A percentile compares a stretch with the other conserved stretches of the same genome.
Evolutionary conservation across 2,113 vertebrate species (phyloP).

Genomic region (Lycaon pictus): DNA sequence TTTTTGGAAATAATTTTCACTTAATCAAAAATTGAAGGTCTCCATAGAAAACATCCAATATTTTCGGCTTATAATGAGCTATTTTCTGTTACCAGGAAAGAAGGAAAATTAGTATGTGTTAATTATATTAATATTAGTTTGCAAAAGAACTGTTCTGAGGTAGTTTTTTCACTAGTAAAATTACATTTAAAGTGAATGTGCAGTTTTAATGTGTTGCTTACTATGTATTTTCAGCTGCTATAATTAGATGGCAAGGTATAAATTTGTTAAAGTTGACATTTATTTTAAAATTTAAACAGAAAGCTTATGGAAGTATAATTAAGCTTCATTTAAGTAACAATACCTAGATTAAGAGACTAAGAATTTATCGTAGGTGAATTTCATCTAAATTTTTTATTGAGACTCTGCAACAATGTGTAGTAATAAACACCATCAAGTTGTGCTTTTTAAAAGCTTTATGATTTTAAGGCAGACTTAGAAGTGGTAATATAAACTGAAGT

Average conservation of each 20-base stretch:
- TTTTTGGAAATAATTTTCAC: conserved; percentile 39
- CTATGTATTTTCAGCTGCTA: not conserved
- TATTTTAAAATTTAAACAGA: conserved; percentile 12
- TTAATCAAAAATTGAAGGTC: conserved; percentile 20
- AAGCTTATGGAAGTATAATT: not conserved
- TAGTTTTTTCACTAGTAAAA: not conserved
- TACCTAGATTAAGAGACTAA: not conserved
- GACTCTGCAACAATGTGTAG: not conserved
- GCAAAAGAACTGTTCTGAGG: not conserved
- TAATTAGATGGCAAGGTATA: not conserved
- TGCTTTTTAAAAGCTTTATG: conserved; percentile 10
- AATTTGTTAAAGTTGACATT: conserved; percentile 4
- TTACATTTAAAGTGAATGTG: conserved; percentile 21
- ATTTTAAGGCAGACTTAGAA: conserved; percentile 20
- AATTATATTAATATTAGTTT: conserved; percentile 34
- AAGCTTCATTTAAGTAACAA: conserved; percentile 12
- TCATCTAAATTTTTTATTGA: not conserved
- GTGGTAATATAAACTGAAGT: not conserved
- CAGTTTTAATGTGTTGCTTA: conserved; percentile 24
- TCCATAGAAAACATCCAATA: not conserved
- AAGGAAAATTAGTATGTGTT: not conserved
- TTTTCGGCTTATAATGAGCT: conserved; percentile 49
- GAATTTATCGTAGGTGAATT: not conserved
- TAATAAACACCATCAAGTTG: not conserved
- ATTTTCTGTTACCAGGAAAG: conserved; percentile 29